phyloP scores from a whole-genome alignment of 2,888 invertebrate species.

The Oasisia sp. region DNA sequence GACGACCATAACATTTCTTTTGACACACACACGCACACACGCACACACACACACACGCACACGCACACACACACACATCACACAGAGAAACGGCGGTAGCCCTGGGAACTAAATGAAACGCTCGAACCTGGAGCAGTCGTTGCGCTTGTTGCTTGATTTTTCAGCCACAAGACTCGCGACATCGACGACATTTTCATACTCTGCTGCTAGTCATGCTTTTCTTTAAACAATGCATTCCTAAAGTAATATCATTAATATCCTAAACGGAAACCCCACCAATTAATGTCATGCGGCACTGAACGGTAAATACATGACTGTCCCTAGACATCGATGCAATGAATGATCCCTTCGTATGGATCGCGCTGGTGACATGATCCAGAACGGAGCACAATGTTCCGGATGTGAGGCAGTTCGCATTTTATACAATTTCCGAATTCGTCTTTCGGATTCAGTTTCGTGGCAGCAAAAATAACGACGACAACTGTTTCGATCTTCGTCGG shows the following conservation, averaged over 20 bases:
- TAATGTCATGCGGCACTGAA: not conserved
- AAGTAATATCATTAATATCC: not conserved
- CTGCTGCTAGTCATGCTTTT: not conserved
- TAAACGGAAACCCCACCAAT: not conserved
- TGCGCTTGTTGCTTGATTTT: not conserved
- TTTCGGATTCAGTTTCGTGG: slow-evolving; percentile 10
- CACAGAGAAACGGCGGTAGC: no score
- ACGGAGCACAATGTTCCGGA: slow-evolving; percentile 13
- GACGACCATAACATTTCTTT: no score
- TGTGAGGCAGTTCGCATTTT: slow-evolving; percentile 10
- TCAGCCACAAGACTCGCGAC: not conserved
- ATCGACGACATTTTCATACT: not conserved
- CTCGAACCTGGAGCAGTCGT: not conserved
- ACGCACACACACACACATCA: no score
- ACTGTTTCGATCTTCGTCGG: not conserved
- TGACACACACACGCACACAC: no score
- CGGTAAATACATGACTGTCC: not conserved
- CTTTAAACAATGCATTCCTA: not conserved
- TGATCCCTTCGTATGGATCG: slow-evolving; percentile 7
- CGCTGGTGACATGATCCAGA: slow-evolving; percentile 17
- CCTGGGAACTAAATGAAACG: no score
- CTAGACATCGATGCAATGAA: not conserved
- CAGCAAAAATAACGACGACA: not conserved
- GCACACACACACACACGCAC: no score
- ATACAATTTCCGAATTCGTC: not conserved